A percentile compares a stretch with the other conserved stretches of the same genome.
These are phyloP conservation scores for Argynnis bischoffii DNA, from an alignment of 2,888 invertebrate genomes.

Conservation along the genomic window DNA sequence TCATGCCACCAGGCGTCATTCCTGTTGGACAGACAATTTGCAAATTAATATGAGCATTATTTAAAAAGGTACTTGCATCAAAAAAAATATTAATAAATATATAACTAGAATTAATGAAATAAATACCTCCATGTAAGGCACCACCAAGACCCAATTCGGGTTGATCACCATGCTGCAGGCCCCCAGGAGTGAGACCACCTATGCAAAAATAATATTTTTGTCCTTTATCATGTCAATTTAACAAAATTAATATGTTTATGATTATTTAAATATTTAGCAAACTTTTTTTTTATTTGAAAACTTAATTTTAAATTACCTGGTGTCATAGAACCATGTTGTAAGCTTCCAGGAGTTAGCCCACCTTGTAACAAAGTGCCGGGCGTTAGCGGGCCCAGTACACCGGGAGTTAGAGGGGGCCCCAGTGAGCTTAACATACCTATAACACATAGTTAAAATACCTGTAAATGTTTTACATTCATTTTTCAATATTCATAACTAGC, in stretches of 20 bases:
- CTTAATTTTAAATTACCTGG: slow-evolving; percentile 46
- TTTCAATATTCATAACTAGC: no score
- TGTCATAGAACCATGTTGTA: slow-evolving; percentile 53
- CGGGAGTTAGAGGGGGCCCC: slow-evolving; percentile 74
- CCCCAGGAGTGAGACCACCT: slow-evolving; percentile 43
- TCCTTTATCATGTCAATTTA: neutral
- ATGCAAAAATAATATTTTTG: slow-evolving; percentile 1
- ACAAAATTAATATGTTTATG: neutral
- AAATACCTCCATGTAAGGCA: slow-evolving; percentile 40
- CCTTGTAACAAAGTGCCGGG: slow-evolving; percentile 69
- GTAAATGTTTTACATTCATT: neutral
- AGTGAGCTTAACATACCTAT: slow-evolving; percentile 68
- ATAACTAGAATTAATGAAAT: no score
- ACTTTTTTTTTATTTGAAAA: slow-evolving; percentile 27
- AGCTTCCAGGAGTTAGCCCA: slow-evolving; percentile 63
- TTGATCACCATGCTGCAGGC: slow-evolving; percentile 49
- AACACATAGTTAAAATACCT: neutral
- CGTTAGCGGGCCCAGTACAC: slow-evolving; percentile 71
- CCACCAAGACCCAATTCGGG: slow-evolving; percentile 48
- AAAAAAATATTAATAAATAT: no score
- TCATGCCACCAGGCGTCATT: slow-evolving; percentile 25
- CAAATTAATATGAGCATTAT: no score
- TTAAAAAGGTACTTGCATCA: no score
- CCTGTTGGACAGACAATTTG: slow-evolving; percentile 2
- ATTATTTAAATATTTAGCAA: no score